Evolutionary conservation across 2,888 invertebrate species (phyloP), one percentile per base, ranked within the genome.

Genomic region (Mesochorus sp.): DNA sequence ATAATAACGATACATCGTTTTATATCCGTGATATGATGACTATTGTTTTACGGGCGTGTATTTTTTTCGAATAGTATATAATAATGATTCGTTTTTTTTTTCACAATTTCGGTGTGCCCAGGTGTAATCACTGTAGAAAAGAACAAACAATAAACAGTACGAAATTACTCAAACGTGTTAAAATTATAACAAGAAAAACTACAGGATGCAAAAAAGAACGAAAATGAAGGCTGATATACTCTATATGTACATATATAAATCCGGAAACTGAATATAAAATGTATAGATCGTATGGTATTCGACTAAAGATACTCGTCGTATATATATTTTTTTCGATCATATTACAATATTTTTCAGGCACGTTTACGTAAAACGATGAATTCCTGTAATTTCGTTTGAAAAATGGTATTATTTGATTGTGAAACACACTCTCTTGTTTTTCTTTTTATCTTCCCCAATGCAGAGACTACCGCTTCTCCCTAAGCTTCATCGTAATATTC

Each of bases 401-500:
- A n/a, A n/a, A 75, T 71, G 59, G 51, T 51, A 78, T 59, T 86
- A 84, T 86, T 89, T 88, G 85, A 88, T 88, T 88, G 85, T 88
- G 85, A 85, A 88, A 89, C 85, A 87, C 86, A 87, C 85, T 85
- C n/a, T n/a, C n/a, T n/a, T n/a, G n/a, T n/a, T n/a, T n/a, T n/a
- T n/a, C n/a, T n/a, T n/a, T n/a, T n/a, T n/a, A n/a, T n/a, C n/a
- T 85, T 83, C 28, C 81, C 83, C 79, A 81, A 86, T 86, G 84
- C 84, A 83, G n/a, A n/a, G 84, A 85, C 85, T 88, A 87, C 82
- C 81, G 6, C n/a, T n/a, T 85, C 81, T 83, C 78, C 83, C 85
- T 86, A 87, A 82, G 84, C 83, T 86, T 87, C 83, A 85, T 86
- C 84, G 82, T 86, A 88, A 87, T 90, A 90, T 90, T 90, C 88